A percentile compares a stretch with the other conserved stretches of the same genome.
These are phyloP conservation scores for Baronia brevicornis DNA, from an alignment of 2,888 invertebrate genomes.

Conservation along the genomic window DNA sequence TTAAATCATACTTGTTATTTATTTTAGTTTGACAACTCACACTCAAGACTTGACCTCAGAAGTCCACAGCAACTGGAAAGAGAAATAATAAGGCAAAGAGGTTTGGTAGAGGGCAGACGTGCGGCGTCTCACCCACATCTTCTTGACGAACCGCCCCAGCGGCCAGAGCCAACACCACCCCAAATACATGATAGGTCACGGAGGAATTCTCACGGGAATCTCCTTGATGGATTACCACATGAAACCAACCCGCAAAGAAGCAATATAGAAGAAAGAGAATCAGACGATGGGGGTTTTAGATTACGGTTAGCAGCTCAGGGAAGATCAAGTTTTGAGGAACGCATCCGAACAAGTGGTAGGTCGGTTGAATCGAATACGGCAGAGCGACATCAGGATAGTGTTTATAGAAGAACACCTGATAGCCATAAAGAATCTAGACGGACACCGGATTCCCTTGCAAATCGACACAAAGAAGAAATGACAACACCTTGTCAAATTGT, in stretches of 20 bases:
- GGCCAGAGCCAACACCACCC: constrained; percentile 51
- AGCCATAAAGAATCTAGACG: constrained; percentile 38
- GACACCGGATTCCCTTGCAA: constrained; percentile 52
- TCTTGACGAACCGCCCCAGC: constrained; percentile 61
- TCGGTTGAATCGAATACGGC: constrained; percentile 51
- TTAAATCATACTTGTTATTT: constrained; percentile 18
- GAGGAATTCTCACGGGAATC: constrained; percentile 77
- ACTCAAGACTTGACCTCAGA: constrained; percentile 68
- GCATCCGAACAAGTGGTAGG: constrained; percentile 61
- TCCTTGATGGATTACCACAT: constrained; percentile 63
- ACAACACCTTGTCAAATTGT: constrained; percentile 32
- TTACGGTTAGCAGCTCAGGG: constrained; percentile 55
- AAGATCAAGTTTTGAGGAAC: constrained; percentile 58
- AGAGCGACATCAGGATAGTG: constrained; percentile 41
- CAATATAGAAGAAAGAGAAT: constrained; percentile 67
- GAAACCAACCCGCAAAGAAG: constrained; percentile 40
- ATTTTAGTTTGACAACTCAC: constrained; percentile 62
- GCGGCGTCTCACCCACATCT: constrained; percentile 82
- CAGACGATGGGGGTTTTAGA: constrained; percentile 78
- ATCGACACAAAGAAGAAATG: constrained; percentile 51
- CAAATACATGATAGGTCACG: constrained; percentile 59
- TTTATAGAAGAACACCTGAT: constrained; percentile 59
- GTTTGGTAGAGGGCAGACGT: constrained; percentile 72
- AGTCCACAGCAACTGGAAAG: constrained; percentile 79
- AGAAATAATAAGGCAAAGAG: constrained; percentile 74